Base-by-base conservation (phyloP, 2,888 invertebrate species). In the Melanotus villosus region DNA sequence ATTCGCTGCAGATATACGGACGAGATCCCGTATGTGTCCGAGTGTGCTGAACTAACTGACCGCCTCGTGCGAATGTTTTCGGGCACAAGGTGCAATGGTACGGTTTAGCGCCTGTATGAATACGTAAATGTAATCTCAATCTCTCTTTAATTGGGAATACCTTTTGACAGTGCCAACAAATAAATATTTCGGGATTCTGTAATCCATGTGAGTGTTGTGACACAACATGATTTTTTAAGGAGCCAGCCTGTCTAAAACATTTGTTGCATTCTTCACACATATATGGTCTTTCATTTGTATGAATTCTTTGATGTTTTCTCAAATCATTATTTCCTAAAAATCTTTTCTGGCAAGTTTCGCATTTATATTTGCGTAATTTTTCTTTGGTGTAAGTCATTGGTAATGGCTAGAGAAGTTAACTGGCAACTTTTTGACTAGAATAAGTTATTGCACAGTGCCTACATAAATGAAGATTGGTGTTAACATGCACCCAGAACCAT, bases 111-210 rank as follows among this genome's bases (percentile, higher is more conserved):
- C 92, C 92, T 0, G 91, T 90, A 81, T 95, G 95, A 12, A 89
- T 88, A 6, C 92, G 86, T 77, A 93, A 86, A 82, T 95, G 95
- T 58, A 92, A 83, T 73, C 90, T 88, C 62, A 95, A 84, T 32
- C 93, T 89, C 78, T 93, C 93, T 82, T 94, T 92, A 10, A 93
- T 85, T 0, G 92, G 89, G 81, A 95, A 95, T 30, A 89, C 88
- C 80, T 93, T 93, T 56, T 90, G 88, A 81, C 95, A 95, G 74
- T 91, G 89, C 77, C 90, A 86, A 81, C 95, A 95, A 54, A 90
- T 87, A 81, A 89, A 93, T 21, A 89, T 84, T 36, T 85, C 83
- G 0, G 79, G 75, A 63, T 78, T 80, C 66, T 81, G 81, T 57
- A 84, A 79, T 52, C 82, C 83, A 7, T 81, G 81, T 0, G 86